Percentiles rank a stretch among this genome's conserved stretches.
Conservation (phyloP, 2,113 vertebrate genomes). For the Oreotrochilus melanogaster region DNA sequence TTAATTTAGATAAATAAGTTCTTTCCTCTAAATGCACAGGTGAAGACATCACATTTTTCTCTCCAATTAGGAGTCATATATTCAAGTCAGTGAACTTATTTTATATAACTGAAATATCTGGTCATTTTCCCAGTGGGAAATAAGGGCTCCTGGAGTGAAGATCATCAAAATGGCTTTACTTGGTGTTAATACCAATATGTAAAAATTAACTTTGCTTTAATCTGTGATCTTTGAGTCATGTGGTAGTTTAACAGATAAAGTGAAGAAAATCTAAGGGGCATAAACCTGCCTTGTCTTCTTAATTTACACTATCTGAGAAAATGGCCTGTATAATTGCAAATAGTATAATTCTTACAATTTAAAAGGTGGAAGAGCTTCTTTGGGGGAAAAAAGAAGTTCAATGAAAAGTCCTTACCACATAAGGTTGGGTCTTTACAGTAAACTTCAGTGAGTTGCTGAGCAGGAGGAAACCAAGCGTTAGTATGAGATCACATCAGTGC, state of each 20-base stretch:
- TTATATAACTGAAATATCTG: neutral
- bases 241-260: neutral
- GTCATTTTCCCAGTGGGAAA: neutral
- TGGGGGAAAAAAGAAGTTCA: neutral
- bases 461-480: neutral
- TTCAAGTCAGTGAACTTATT: neutral
- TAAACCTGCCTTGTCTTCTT: neutral
- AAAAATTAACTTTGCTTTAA: constrained; percentile 2
- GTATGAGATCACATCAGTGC: neutral
- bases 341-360: neutral
- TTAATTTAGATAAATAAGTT: neutral
- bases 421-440: neutral
- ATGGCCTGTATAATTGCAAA: neutral
- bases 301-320: neutral
- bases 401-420: neutral
- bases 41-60: neutral
- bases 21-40: neutral
- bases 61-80: neutral
- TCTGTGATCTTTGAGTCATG: neutral
- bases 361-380: neutral
- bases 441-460: neutral
- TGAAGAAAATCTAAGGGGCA: neutral
- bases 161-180: neutral
- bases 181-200: neutral
- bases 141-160: neutral